Conservation (phyloP, 2,797 vertebrate species). For the Gymnothorax javanicus region DNA sequence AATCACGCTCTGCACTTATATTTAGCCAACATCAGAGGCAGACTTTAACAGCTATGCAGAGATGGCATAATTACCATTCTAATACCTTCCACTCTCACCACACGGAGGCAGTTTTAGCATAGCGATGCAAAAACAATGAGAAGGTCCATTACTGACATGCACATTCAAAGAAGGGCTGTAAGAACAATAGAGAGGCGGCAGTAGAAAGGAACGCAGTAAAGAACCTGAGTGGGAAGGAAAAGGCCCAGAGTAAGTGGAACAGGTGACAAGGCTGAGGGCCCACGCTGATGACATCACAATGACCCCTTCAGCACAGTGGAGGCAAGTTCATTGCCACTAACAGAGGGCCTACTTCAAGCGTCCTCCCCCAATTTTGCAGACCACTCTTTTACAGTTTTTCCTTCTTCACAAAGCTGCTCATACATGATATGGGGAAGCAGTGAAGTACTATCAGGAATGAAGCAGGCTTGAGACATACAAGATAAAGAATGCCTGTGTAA, state of each 20-base stretch:
- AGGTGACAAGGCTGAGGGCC: constrained; percentile 1
- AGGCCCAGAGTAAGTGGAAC: not conserved
- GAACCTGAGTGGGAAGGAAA: not conserved
- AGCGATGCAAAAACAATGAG: not conserved
- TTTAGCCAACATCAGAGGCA: not conserved
- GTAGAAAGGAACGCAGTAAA: not conserved
- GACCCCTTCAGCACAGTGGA: not conserved
- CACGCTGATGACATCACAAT: constrained; percentile 13
- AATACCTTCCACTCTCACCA: not conserved
- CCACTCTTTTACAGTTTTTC: not conserved
- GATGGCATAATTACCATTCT: not conserved
- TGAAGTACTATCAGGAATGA: not conserved
- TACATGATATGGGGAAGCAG: not conserved
- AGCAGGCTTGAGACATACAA: not conserved
- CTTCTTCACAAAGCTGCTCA: no score
- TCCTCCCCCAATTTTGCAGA: not conserved
- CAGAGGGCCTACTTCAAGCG: not conserved
- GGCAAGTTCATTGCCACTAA: not conserved
- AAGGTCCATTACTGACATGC: not conserved
- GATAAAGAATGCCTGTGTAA: not conserved
- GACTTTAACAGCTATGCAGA: not conserved
- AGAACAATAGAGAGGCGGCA: not conserved
- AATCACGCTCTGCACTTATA: not conserved
- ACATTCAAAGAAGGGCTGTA: not conserved
- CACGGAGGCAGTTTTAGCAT: not conserved